Evolutionary conservation across 2,797 vertebrate species (phyloP).

Genomic region (Onychomys leucogaster): DNA sequence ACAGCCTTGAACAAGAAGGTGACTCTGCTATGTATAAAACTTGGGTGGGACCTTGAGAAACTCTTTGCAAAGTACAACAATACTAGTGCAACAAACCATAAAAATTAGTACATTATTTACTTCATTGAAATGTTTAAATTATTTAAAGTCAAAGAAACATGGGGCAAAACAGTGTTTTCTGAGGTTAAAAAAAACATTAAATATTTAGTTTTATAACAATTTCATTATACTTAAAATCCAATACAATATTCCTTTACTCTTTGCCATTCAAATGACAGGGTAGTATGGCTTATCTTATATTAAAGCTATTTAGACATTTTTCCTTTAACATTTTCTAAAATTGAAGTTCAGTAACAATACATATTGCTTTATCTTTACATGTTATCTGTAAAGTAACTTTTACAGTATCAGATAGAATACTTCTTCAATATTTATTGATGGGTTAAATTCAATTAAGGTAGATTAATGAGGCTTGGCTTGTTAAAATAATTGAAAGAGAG

Average conservation of each 20-base stretch:
- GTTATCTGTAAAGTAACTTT: conserved; percentile 1
- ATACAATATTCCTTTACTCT: background rate
- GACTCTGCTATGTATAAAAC: background rate
- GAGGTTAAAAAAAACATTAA: conserved; percentile 9
- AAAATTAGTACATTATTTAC: background rate
- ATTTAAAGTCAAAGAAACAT: background rate
- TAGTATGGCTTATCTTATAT: background rate
- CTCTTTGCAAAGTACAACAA: background rate
- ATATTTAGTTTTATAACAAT: conserved; percentile 1
- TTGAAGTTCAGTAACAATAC: background rate
- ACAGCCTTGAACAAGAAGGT: background rate
- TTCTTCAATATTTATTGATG: conserved; percentile 30
- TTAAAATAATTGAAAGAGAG: conserved; percentile 1
- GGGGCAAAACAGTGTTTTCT: background rate
- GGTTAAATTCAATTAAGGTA: conserved; percentile 16
- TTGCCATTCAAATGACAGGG: background rate
- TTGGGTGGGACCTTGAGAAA: background rate
- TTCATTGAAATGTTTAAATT: background rate
- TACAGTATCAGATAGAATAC: background rate
- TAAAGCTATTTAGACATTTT: background rate
- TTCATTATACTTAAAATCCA: conserved; percentile 12
- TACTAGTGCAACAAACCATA: background rate
- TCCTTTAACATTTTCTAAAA: conserved; percentile 38
- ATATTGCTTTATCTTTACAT: conserved; percentile 10
- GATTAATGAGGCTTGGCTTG: background rate